These are phyloP conservation scores for Acanthoscelides obtectus DNA, from an alignment of 2,888 invertebrate genomes.

Conservation along the genomic window DNA sequence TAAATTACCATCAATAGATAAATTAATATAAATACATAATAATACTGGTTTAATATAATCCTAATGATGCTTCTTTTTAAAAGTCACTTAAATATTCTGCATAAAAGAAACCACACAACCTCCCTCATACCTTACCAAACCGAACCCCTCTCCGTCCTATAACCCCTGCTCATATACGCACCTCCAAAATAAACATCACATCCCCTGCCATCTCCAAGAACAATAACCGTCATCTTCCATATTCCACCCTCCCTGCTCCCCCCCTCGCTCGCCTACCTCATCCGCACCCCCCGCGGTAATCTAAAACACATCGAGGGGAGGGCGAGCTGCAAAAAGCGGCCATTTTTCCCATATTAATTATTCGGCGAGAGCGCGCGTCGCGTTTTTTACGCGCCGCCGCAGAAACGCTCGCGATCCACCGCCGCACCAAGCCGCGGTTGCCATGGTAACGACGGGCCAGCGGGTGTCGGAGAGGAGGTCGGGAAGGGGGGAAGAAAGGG, in stretches of 20 bases:
- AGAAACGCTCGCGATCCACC: too few relatives aligned
- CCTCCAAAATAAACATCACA: neutral
- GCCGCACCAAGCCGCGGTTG: conserved; percentile 21
- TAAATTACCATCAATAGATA: too few relatives aligned
- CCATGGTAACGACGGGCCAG: conserved; percentile 20
- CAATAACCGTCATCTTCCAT: neutral
- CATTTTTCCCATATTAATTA: conserved; percentile 20
- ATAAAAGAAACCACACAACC: too few relatives aligned
- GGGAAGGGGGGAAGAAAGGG: neutral
- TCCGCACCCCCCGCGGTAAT: neutral
- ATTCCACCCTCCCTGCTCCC: neutral
- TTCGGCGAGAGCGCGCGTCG: conserved; percentile 12
- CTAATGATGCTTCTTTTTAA: too few relatives aligned
- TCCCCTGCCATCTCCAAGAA: neutral
- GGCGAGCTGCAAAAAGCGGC: conserved; percentile 15
- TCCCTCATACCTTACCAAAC: too few relatives aligned
- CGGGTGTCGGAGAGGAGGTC: conserved; percentile 9
- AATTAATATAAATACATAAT: too few relatives aligned
- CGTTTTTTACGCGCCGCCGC: conserved; percentile 11
- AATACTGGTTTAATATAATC: too few relatives aligned
- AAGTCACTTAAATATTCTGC: too few relatives aligned
- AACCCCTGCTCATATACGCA: too few relatives aligned
- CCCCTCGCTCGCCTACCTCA: neutral
- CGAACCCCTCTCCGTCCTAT: too few relatives aligned
- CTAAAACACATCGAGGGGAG: neutral